A percentile compares a stretch with the other conserved stretches of the same genome.
phyloP scores from a whole-genome alignment of 1,140 invertebrate genomes.

The Pteromalus puparum region DNA sequence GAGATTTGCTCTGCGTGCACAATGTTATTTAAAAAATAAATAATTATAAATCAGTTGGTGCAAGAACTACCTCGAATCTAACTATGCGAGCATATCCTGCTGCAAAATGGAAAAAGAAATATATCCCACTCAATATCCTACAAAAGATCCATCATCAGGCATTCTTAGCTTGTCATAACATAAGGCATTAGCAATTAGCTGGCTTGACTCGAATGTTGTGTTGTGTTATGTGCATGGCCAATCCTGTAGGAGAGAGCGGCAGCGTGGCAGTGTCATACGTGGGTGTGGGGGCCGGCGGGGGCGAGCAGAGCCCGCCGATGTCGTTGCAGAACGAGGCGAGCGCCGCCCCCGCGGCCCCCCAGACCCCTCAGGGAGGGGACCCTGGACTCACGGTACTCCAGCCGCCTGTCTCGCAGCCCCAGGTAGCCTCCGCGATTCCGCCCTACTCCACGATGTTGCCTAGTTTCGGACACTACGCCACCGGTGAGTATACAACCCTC shows the following conservation, averaged over 20 bases:
- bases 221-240: conserved; percentile 75
- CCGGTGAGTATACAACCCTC: conserved; percentile 77
- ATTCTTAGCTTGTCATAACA: no score
- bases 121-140: no score
- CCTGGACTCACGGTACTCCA: conserved; percentile 77
- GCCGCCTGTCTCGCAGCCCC: conserved; percentile 75
- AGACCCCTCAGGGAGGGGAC: conserved; percentile 72
- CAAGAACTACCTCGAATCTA: no score
- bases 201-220: conserved; percentile 71
- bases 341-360: conserved; percentile 75
- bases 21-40: no score
- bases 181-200: conserved; percentile 2
- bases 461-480: conserved; percentile 83
- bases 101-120: no score
- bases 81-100: no score
- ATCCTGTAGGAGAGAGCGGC: conserved; percentile 73
- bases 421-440: conserved; percentile 72
- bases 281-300: conserved; percentile 74
- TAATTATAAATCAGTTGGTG: no score
- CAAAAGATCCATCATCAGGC: no score
- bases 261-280: conserved; percentile 77
- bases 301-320: conserved; percentile 77
- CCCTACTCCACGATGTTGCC: conserved; percentile 81
- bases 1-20: no score
- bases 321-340: conserved; percentile 77